These are phyloP conservation scores for Gallinago stenura DNA, from an alignment of 2,797 vertebrate species.

Conservation along the genomic window DNA sequence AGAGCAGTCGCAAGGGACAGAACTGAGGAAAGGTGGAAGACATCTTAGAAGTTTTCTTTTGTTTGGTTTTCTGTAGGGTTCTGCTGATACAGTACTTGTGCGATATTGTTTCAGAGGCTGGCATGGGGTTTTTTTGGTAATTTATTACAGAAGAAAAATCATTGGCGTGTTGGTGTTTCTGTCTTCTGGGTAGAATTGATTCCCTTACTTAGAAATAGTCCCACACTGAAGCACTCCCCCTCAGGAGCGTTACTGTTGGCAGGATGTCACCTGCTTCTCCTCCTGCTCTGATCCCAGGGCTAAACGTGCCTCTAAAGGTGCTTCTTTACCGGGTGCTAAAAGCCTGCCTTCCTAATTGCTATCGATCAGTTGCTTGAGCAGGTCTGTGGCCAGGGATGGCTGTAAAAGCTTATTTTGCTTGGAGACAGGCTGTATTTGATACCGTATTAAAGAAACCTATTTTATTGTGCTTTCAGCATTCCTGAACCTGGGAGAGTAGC, in stretches of 20 bases:
- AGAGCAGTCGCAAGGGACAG: not conserved
- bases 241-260: not conserved
- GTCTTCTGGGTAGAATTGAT: conserved; percentile 19
- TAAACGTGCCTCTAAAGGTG: not conserved
- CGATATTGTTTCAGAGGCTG: not conserved
- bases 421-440: not conserved
- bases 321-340: not conserved
- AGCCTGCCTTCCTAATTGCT: conserved; percentile 20
- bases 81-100: not conserved
- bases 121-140: not conserved
- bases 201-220: not conserved
- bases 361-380: conserved; percentile 12
- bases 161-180: not conserved
- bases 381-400: not conserved
- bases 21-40: not conserved
- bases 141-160: conserved; percentile 21
- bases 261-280: not conserved
- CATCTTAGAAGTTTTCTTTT: not conserved
- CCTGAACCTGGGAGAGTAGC: not conserved
- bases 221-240: not conserved
- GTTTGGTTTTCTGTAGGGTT: not conserved
- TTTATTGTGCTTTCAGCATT: not conserved
- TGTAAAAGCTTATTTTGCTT: not conserved
- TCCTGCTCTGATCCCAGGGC: not conserved
- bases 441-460: not conserved